Evolutionary conservation across 2,113 vertebrate species (phyloP), one percentile per base, ranked within the genome.

Genomic region (Brienomyrus longianalis): DNA sequence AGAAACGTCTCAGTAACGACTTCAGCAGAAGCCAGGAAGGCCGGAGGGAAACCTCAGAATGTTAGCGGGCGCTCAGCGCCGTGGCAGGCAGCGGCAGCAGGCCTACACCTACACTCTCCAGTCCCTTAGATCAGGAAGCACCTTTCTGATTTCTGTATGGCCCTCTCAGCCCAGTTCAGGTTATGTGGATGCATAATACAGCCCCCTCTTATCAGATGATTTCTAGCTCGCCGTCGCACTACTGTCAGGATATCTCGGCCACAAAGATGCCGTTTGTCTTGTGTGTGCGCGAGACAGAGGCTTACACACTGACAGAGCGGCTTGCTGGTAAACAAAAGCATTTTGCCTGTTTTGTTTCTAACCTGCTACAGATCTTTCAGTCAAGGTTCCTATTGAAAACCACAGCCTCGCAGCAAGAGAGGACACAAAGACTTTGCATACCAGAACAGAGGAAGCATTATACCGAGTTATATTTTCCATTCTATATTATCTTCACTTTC

Each of bases 21-120:
- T 86, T 86, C 83, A 6, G 85, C 85, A 87, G 51, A 87, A 52
- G 50, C 51, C 85, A 86, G n/a, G 85, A 31, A 50, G 47, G 43
- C 47, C 11, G 48, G 3, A n/a, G 27, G 48, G n/a, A 86, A 17
- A 11, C 43, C 83, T 13, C 21, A 15, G 47, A 56, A 85, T 0
- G 23, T 2, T 13, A 51, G 45, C 17, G 45, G 19, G 83, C n/a
- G 3, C 23, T 15, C 10, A 2, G 45, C 21, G 2, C 0, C 1
- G n/a, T 8, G 15, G 11, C 83, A 51, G 21, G 9, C 48, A n/a
- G 27, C 50, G 6, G 85, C 11, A 2, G 17, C 85, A 56, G 31
- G n/a, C 51, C n/a, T n/a, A 5, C 50, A 21, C 47, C 10, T 5
- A 2, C 15, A 17, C 27, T 56, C 31, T 17, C 31, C 83, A 10